A percentile compares a stretch with the other conserved stretches of the same genome.
phyloP scores from a whole-genome alignment of 2,797 vertebrate genomes.

The Macroramphosus scolopax region DNA sequence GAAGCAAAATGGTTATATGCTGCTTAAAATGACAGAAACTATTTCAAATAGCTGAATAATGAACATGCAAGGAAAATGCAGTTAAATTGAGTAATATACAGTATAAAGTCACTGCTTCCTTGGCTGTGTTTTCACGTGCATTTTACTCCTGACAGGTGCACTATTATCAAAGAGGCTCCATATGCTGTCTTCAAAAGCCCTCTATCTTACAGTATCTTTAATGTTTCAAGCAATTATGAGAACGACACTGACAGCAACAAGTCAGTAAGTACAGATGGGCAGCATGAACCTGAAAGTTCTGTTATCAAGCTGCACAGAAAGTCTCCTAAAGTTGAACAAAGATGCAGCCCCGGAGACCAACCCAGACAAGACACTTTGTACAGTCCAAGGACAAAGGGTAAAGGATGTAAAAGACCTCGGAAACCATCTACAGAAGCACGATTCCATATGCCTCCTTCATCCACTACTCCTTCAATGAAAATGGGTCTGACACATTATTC shows the following conservation, averaged over 20 bases:
- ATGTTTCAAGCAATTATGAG: slow-evolving; percentile 10
- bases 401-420: slow-evolving; percentile 34
- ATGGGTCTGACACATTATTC: slow-evolving; percentile 3
- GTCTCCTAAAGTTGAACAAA: slow-evolving; percentile 24
- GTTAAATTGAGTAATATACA: background rate
- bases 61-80: slow-evolving; percentile 10
- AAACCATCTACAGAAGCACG: slow-evolving; percentile 8
- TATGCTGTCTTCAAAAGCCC: slow-evolving; percentile 78
- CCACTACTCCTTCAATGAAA: slow-evolving; percentile 2
- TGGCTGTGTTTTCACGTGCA: slow-evolving; percentile 17
- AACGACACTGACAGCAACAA: slow-evolving; percentile 6
- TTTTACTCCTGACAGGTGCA: slow-evolving; percentile 76
- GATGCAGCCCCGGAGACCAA: slow-evolving; percentile 33
- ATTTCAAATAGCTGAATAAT: too few species aligned
- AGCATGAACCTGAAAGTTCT: slow-evolving; percentile 9
- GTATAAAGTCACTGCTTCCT: background rate
- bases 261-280: slow-evolving; percentile 4
- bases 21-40: too few species aligned
- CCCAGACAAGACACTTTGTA: slow-evolving; percentile 48
- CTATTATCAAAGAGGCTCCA: slow-evolving; percentile 61
- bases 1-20: background rate
- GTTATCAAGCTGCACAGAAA: slow-evolving; percentile 12
- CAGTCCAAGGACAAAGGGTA: slow-evolving; percentile 26
- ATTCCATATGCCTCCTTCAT: too few species aligned
- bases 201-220: slow-evolving; percentile 65